A percentile compares a stretch with the other conserved stretches of the same genome.
phyloP scores from a whole-genome alignment of 2,888 invertebrate species.

The Alsophila aescularia region DNA sequence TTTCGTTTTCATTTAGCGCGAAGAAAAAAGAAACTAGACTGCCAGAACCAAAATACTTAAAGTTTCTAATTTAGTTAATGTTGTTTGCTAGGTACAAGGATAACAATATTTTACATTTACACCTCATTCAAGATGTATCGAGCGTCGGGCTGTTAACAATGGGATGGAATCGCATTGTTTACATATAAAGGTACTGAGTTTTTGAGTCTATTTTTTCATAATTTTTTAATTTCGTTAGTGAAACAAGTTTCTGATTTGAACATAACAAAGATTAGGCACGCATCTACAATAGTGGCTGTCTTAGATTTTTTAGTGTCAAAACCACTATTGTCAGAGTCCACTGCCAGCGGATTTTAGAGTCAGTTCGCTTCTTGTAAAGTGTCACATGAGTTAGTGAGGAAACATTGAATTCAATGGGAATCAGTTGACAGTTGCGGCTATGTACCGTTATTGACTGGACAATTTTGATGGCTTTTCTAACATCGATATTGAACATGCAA shows the following conservation, averaged over 20 bases:
- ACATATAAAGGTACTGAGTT: too few species aligned
- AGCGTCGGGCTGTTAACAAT: too few species aligned
- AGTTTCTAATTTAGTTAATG: background rate
- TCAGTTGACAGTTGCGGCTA: slow-evolving; percentile 4
- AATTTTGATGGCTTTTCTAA: slow-evolving; percentile 15
- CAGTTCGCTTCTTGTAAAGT: background rate
- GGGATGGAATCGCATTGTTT: too few species aligned
- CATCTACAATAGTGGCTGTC: too few species aligned
- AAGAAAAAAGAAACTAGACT: slow-evolving; percentile 4
- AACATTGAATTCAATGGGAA: slow-evolving; percentile 11
- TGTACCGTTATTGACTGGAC: slow-evolving; percentile 5
- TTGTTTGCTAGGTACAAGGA: background rate
- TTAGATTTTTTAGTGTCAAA: too few species aligned
- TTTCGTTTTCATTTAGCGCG: slow-evolving; percentile 5
- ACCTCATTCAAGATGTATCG: too few species aligned
- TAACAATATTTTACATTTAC: too few species aligned
- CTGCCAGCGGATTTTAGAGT: background rate
- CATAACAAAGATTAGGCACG: too few species aligned
- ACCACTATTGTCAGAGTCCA: too few species aligned
- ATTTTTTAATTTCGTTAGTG: too few species aligned
- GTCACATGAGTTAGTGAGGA: background rate
- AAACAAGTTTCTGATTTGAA: too few species aligned
- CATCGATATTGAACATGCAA: slow-evolving; percentile 4
- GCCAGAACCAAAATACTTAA: slow-evolving; percentile 5
- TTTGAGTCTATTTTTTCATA: too few species aligned